Conservation (phyloP, 2,797 vertebrate species). For the Varecia variegata region DNA sequence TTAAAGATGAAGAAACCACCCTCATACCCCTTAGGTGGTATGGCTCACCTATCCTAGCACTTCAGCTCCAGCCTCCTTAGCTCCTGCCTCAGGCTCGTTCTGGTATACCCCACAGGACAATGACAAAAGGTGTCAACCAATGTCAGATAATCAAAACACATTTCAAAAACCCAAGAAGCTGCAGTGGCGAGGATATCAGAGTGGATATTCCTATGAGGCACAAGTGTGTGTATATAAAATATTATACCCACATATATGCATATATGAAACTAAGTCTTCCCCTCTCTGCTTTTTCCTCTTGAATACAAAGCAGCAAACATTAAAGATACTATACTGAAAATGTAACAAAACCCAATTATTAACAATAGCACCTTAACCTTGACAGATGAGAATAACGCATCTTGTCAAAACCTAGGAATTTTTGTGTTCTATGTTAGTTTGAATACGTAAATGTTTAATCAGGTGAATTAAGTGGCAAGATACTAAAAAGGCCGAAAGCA, state of each 20-base stretch:
- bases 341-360: conserved; percentile 53
- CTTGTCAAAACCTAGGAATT: conserved; percentile 58
- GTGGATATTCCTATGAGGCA: neutral
- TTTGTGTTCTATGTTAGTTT: neutral
- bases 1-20: neutral
- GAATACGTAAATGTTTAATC: conserved; percentile 69
- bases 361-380: conserved; percentile 59
- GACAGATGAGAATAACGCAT: conserved; percentile 49
- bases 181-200: neutral
- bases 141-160: neutral
- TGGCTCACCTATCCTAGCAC: neutral
- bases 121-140: neutral
- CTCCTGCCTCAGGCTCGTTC: neutral
- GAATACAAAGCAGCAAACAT: conserved; percentile 38
- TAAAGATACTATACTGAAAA: conserved; percentile 41
- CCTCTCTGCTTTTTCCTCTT: neutral
- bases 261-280: neutral
- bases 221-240: neutral
- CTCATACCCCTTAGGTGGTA: neutral
- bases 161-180: neutral
- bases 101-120: neutral
- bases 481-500: conserved; percentile 51
- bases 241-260: neutral
- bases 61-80: neutral
- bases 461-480: conserved; percentile 63